phyloP scores from a whole-genome alignment of 2,113 vertebrate species.

The Psephotus haematonotus region DNA sequence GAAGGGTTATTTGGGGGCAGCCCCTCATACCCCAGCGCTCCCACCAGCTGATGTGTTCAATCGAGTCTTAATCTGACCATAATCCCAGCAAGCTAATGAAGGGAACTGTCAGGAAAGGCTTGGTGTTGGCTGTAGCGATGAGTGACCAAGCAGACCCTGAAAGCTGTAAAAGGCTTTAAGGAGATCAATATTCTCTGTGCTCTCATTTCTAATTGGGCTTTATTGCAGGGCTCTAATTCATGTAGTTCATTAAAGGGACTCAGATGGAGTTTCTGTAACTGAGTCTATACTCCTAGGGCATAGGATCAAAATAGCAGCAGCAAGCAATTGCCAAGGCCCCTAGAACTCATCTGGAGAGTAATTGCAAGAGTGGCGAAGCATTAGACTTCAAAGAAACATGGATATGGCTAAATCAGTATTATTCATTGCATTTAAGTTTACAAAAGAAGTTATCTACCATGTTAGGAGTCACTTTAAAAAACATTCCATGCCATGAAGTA shows the following conservation, averaged over 20 bases:
- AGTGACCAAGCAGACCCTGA: background rate
- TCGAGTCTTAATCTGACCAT: background rate
- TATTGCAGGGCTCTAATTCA: conserved; percentile 58
- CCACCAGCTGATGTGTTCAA: background rate
- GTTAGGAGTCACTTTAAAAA: conserved; percentile 6
- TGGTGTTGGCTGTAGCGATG: background rate
- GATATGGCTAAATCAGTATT: background rate
- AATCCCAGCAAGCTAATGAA: background rate
- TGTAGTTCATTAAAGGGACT: conserved; percentile 53
- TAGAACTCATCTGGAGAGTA: conserved; percentile 22
- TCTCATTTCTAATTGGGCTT: conserved; percentile 55
- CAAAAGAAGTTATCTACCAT: background rate
- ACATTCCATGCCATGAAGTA: background rate
- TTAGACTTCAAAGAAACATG: background rate
- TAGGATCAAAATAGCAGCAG: conserved; percentile 38
- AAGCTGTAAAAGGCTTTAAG: conserved; percentile 1
- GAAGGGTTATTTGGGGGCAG: background rate
- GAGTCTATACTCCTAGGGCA: conserved; percentile 36
- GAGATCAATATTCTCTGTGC: conserved; percentile 25
- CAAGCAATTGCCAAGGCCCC: conserved; percentile 30
- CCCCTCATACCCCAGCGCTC: background rate
- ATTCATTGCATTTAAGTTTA: conserved; percentile 37
- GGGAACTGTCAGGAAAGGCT: background rate
- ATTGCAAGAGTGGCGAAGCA: conserved; percentile 3
- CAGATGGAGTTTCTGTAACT: conserved; percentile 33